Evolutionary conservation across 2,113 vertebrate species (phyloP).

Genomic region (Pogonocichla stellata): DNA sequence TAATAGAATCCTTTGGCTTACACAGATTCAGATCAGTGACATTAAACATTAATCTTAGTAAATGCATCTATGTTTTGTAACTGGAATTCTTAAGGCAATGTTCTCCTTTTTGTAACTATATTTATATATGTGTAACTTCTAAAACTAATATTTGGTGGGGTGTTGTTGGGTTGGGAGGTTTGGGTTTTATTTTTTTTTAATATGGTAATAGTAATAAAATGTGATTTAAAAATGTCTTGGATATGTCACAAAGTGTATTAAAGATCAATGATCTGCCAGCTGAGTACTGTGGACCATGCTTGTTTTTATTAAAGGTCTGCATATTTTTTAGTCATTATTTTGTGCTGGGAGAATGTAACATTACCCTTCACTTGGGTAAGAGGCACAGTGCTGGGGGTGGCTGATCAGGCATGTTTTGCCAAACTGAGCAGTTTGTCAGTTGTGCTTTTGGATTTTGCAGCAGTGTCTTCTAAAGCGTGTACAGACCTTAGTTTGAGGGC

Average conservation of each 20-base stretch:
- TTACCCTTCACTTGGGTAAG: background rate
- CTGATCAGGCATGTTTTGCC: background rate
- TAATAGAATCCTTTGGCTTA: background rate
- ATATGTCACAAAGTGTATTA: background rate
- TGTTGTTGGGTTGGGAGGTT: background rate
- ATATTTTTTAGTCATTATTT: background rate
- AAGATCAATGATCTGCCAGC: background rate
- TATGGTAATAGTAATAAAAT: background rate
- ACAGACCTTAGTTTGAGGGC: background rate
- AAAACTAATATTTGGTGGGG: background rate
- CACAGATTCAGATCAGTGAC: background rate
- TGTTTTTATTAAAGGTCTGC: background rate
- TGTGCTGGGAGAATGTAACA: background rate
- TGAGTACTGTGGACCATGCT: background rate
- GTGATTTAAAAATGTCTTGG: background rate
- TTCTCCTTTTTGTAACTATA: constrained; percentile 24
- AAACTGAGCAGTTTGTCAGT: background rate
- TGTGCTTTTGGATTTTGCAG: background rate
- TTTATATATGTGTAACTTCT: background rate
- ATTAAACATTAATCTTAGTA: background rate
- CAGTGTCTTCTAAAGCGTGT: background rate
- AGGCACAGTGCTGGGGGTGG: background rate
- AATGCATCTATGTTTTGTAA: background rate
- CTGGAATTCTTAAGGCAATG: background rate
- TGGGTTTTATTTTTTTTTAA: background rate